Conservation (phyloP, 2,797 vertebrate species). For the Propithecus perrieri region DNA sequence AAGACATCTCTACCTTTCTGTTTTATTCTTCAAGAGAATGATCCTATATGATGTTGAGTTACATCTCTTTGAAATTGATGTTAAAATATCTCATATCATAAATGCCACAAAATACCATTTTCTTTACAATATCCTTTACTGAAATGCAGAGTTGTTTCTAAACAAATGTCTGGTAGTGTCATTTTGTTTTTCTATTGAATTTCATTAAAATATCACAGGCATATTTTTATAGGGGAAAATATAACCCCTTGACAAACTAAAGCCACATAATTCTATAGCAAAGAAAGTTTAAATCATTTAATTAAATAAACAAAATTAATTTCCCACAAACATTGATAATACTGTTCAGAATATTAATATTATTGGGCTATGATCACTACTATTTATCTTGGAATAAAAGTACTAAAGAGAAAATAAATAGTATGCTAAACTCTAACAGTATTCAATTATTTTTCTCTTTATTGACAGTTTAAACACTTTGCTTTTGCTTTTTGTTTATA, state of each 20-base stretch:
- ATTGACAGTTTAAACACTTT: background rate
- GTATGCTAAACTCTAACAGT: background rate
- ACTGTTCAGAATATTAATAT: slow-evolving; percentile 13
- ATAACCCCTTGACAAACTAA: background rate
- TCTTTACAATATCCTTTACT: background rate
- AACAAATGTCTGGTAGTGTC: background rate
- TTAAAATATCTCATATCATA: background rate
- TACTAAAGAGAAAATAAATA: background rate
- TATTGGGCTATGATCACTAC: background rate
- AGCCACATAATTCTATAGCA: background rate
- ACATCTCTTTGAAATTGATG: background rate
- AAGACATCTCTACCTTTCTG: background rate
- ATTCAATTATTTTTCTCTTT: background rate
- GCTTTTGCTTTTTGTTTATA: background rate
- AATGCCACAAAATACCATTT: background rate
- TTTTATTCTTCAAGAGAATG: slow-evolving; percentile 4
- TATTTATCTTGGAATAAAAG: slow-evolving; percentile 12
- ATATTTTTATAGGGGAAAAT: slow-evolving; percentile 29
- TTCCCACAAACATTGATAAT: background rate
- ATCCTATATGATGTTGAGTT: background rate
- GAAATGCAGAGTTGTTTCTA: slow-evolving; percentile 6
- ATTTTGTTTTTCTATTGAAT: slow-evolving; percentile 35
- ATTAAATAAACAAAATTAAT: slow-evolving; percentile 13
- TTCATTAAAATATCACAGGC: background rate
- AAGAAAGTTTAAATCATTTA: background rate